Evolutionary conservation across 2,888 invertebrate species (phyloP), one percentile per base, ranked within the genome.

Genomic region (Drosophila meridionalis): DNA sequence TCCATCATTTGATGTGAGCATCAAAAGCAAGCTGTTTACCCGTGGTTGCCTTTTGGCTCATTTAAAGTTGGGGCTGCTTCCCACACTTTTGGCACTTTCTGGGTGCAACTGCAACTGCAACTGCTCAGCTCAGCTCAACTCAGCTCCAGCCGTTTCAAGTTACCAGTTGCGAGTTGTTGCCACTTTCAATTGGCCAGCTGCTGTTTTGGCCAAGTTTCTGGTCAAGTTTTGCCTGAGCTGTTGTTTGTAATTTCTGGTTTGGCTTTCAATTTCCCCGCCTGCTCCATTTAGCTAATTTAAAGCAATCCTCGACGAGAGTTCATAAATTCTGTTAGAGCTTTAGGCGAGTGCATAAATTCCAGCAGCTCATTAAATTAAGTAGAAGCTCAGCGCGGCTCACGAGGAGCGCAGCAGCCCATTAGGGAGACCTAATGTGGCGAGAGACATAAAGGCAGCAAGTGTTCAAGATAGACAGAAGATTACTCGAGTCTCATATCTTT

Each of bases 181-280:
- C 73, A 66, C 66, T 78, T 78, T 63, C 76, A 42, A 52, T 57
- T 56, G 69, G 57, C 69, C 59, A 77, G 59, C 38, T 70, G 9
- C 56, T 56, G 56, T 56, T 40, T 56, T 42, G 42, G 56, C 56
- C 14, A 56, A 56, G 56, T 28, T 52, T 36, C 32, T 52, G 47
- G 58, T 42, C 32, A 28, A 40, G 59, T 63, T 60, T 55, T 28
- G 38, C 55, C 40, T 42, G 59, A 8, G 78, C 60, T 45, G 50
- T 36, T 40, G 56, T 65, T 53, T 68, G 40, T 76, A 62, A 62
- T 52, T 55, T 68, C 57, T 28, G 11, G 9, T 4, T 52, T 62
- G 55, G 59, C 67, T 78, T 78, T 77, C 64, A 78, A 78, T 71
- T 80, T 72, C 57, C 36, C 52, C 68, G 63, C 62, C 68, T 38